phyloP scores from a whole-genome alignment of 30 jellyfish, hydroid and myxozoan species.

The Pelagia noctiluca region DNA sequence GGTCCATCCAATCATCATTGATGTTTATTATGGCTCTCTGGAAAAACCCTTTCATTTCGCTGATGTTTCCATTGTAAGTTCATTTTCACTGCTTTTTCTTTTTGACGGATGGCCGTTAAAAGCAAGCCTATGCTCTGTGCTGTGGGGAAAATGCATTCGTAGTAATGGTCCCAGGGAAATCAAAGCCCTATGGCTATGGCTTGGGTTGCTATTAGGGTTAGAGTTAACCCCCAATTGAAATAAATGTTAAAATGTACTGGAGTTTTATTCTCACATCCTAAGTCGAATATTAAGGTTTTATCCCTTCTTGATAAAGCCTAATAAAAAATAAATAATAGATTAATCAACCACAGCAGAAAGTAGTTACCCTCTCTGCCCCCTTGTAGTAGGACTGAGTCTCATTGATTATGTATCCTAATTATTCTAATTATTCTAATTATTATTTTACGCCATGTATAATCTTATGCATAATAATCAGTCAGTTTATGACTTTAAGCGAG shows the following conservation, averaged over 20 bases:
- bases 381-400: no score
- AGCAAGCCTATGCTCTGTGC: background rate
- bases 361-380: no score
- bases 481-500: background rate
- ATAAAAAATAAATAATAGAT: no score
- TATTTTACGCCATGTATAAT: no score
- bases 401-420: no score
- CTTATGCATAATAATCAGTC: no score
- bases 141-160: background rate
- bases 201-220: background rate
- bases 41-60: conserved; percentile 76
- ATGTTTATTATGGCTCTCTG: conserved; percentile 59
- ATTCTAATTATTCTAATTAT: no score
- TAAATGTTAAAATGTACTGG: background rate
- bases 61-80: conserved; percentile 77
- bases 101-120: background rate
- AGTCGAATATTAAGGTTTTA: no score
- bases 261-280: no score
- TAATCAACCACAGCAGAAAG: no score
- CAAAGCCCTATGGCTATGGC: background rate
- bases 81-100: background rate
- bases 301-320: no score
- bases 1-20: conserved; percentile 86
- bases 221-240: background rate
- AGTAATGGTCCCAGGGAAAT: no score